phyloP scores from a whole-genome alignment of 2,113 vertebrate species.

The Cairina moschata region DNA sequence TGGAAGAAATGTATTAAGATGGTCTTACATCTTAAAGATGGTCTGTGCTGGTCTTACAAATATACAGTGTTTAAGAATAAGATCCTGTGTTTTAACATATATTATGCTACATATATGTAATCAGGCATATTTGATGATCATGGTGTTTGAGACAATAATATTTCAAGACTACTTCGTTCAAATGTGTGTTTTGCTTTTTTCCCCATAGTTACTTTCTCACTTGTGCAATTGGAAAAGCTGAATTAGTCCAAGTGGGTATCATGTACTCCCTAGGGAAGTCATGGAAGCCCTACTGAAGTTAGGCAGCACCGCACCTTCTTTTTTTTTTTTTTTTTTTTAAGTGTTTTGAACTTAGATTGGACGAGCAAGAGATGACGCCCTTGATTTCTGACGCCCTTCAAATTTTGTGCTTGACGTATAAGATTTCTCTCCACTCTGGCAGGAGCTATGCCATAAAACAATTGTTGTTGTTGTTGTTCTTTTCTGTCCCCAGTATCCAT shows the following conservation, averaged over 20 bases:
- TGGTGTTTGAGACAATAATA: not conserved
- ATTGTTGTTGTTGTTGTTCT: not conserved
- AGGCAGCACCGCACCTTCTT: not conserved
- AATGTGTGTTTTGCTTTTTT: not conserved
- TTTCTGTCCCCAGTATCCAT: slow-evolving; percentile 78
- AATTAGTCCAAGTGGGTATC: not conserved
- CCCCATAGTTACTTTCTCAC: rapidly evolving
- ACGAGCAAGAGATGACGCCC: not conserved
- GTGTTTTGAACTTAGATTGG: not conserved
- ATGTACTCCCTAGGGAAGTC: not conserved
- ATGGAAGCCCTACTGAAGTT: not conserved
- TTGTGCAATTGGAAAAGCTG: not conserved
- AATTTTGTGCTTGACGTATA: not conserved
- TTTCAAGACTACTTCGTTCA: not conserved
- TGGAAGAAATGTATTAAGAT: rapidly evolving
- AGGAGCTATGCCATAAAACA: not conserved
- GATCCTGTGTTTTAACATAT: not conserved
- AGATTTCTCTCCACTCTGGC: not conserved
- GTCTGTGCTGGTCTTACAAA: rapidly evolving
- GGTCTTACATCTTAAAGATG: not conserved
- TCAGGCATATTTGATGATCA: not conserved
- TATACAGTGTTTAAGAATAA: not conserved
- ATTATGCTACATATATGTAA: too few species aligned
- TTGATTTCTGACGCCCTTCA: not conserved
- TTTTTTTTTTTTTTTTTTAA: too few species aligned